Percentiles rank a stretch among this genome's conserved stretches.
Evolutionary conservation across 1,140 invertebrate species (phyloP).

Genomic region (Drosophila tropicalis): DNA sequence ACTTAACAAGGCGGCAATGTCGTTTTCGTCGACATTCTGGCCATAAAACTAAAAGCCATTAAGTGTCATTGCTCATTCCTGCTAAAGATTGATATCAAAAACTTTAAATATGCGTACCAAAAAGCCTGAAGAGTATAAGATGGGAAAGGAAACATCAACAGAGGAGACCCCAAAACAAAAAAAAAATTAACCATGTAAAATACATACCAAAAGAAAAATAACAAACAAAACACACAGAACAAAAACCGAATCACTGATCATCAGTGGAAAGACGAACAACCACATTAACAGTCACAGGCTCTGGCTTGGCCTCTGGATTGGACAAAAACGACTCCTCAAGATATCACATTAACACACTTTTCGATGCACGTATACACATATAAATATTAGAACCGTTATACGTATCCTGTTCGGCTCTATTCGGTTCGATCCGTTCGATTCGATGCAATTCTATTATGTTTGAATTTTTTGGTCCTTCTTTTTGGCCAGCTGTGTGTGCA

Average conservation of each 20-base stretch:
- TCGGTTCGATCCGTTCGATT: neutral
- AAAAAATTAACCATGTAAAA: slow-evolving; percentile 13
- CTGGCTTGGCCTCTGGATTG: neutral
- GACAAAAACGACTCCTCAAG: slow-evolving; percentile 22
- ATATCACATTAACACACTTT: slow-evolving; percentile 59
- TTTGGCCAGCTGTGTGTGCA: slow-evolving; percentile 52
- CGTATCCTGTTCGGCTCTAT: slow-evolving; percentile 36
- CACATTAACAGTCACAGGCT: slow-evolving; percentile 8
- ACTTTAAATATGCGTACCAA: slow-evolving; percentile 71
- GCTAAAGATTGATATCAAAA: slow-evolving; percentile 77
- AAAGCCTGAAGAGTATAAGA: slow-evolving; percentile 24
- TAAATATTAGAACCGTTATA: slow-evolving; percentile 41
- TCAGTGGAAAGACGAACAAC: slow-evolving; percentile 12
- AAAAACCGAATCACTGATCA: slow-evolving; percentile 11
- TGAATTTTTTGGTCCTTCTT: slow-evolving; percentile 16
- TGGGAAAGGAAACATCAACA: slow-evolving; percentile 29
- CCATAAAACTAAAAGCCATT: slow-evolving; percentile 72
- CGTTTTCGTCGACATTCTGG: slow-evolving; percentile 31
- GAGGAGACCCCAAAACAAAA: slow-evolving; percentile 3
- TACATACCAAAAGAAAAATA: slow-evolving; percentile 35
- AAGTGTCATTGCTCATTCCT: slow-evolving; percentile 80
- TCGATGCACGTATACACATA: slow-evolving; percentile 7
- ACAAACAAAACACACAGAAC: neutral
- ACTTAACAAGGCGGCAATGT: slow-evolving; percentile 73
- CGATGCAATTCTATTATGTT: neutral